A percentile compares a stretch with the other conserved stretches of the same genome.
Evolutionary conservation across 2,888 invertebrate species (phyloP).

Genomic region (Patella pellucida): DNA sequence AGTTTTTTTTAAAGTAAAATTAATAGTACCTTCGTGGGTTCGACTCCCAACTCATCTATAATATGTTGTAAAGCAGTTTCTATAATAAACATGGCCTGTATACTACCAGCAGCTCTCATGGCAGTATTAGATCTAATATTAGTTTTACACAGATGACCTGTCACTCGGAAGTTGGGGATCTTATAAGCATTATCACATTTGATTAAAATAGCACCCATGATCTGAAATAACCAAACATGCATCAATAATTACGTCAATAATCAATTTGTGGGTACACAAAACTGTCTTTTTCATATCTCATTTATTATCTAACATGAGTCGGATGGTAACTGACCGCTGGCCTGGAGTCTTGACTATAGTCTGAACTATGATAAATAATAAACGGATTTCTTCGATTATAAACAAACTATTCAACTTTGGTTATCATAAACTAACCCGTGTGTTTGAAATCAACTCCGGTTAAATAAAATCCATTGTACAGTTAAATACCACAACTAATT

Average conservation of each 20-base stretch:
- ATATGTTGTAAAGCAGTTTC: constrained; percentile 49
- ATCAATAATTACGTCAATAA: not conserved
- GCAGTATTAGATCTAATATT: constrained; percentile 93
- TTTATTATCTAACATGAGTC: too few species aligned
- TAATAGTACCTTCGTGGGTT: constrained; percentile 77
- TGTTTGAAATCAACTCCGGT: too few species aligned
- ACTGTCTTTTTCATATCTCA: not conserved
- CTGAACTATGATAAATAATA: too few species aligned
- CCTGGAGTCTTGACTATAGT: too few species aligned
- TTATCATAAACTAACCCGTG: too few species aligned
- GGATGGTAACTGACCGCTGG: too few species aligned
- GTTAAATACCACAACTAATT: too few species aligned
- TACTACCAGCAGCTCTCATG: constrained; percentile 76
- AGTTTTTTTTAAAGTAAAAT: not conserved
- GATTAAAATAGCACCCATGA: constrained; percentile 83
- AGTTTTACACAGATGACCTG: constrained; percentile 81
- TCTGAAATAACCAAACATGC: constrained; percentile 73
- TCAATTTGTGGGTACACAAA: not conserved
- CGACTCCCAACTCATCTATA: constrained; percentile 80
- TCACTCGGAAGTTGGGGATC: constrained; percentile 81
- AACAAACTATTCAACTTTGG: too few species aligned
- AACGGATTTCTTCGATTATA: too few species aligned
- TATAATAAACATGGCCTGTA: constrained; percentile 50
- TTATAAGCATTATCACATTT: constrained; percentile 76
- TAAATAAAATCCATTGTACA: too few species aligned